These are phyloP conservation scores for Ceyx margarethae DNA, from an alignment of 2,113 vertebrate genomes.

Conservation along the genomic window DNA sequence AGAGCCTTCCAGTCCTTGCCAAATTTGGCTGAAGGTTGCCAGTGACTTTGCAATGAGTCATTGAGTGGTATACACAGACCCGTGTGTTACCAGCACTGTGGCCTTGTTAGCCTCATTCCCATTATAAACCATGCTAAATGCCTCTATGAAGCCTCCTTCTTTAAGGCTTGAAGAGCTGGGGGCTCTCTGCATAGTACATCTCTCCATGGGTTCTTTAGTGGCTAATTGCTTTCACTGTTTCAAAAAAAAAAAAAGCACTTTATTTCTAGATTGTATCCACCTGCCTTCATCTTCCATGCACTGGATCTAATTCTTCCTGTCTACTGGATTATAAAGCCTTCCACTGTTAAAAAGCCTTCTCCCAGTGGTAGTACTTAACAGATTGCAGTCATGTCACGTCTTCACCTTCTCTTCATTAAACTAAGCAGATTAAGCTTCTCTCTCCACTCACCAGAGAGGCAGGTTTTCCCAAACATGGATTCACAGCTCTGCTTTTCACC, in stretches of 20 bases:
- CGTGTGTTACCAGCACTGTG: not conserved
- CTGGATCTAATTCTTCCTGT: not conserved
- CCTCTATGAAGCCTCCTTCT: not conserved
- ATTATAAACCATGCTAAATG: not conserved
- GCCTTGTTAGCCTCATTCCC: not conserved
- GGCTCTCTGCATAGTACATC: not conserved
- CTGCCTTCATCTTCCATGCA: not conserved
- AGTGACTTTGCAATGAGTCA: not conserved
- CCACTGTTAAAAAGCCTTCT: slow-evolving; percentile 23
- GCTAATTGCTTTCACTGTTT: slow-evolving; percentile 14
- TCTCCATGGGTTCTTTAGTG: not conserved
- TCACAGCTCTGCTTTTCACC: not conserved
- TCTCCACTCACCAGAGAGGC: not conserved
- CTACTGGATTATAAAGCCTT: slow-evolving; percentile 27
- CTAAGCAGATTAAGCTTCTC: slow-evolving; percentile 50
- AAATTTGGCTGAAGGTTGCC: not conserved
- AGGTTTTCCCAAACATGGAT: not conserved
- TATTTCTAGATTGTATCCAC: slow-evolving; percentile 3
- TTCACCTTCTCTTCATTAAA: slow-evolving; percentile 53
- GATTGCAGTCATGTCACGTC: not conserved
- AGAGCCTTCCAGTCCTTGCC: not conserved
- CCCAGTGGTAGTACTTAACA: slow-evolving; percentile 5
- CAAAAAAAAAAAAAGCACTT: not conserved
- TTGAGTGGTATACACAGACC: not conserved
- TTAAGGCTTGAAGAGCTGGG: not conserved